Percentiles rank a stretch among this genome's conserved stretches.
Conservation (phyloP, 2,797 vertebrate species). For the Pristis pectinata region DNA sequence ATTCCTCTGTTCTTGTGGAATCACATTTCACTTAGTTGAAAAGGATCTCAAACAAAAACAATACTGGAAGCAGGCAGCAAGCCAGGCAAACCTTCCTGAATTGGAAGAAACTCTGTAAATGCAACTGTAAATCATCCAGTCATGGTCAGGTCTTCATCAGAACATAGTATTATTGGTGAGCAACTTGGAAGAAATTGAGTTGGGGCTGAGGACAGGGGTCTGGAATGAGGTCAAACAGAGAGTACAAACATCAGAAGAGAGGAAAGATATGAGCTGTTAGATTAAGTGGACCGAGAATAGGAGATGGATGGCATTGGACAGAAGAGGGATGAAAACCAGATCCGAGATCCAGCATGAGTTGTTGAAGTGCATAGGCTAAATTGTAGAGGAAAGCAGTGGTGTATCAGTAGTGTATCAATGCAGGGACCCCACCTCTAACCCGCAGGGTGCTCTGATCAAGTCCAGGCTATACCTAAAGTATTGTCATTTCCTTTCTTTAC, state of each 20-base stretch:
- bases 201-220: too few species aligned
- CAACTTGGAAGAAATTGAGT: neutral
- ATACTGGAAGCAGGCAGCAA: neutral
- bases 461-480: neutral
- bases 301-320: neutral
- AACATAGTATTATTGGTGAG: neutral
- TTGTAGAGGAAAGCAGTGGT: neutral
- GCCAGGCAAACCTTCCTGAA: too few species aligned
- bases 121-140: neutral
- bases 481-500: neutral
- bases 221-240: neutral
- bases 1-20: neutral
- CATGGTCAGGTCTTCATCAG: neutral
- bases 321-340: neutral
- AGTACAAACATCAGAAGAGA: neutral
- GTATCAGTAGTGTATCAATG: too few species aligned
- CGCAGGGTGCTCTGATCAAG: neutral
- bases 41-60: neutral
- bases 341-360: neutral
- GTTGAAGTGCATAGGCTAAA: neutral
- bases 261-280: neutral
- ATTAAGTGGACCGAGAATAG: neutral
- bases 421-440: neutral
- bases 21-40: neutral
- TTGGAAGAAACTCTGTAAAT: neutral